Evolutionary conservation across 1,140 invertebrate genomes (phyloP).

Genomic region (Subanguina moxae): DNA sequence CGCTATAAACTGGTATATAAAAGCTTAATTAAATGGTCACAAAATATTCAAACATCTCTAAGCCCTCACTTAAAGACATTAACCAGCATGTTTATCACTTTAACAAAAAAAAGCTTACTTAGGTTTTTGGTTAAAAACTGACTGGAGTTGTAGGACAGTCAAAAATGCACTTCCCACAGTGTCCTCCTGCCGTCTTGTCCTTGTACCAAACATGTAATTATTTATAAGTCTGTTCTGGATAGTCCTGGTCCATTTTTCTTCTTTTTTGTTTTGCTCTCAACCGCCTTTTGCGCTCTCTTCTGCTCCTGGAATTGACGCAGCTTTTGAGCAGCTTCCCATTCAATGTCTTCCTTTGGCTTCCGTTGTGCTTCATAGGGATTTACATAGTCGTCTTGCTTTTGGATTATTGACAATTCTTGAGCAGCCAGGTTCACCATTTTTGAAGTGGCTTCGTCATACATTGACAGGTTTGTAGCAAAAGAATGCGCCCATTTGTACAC

Average conservation of each 20-base stretch:
- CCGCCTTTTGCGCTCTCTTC: constrained; percentile 5
- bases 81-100: too few relatives aligned
- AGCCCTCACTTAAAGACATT: too few relatives aligned
- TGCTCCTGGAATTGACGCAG: background rate
- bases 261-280: constrained; percentile 9
- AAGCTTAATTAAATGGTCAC: too few relatives aligned
- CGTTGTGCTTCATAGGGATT: background rate
- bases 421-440: constrained; percentile 14
- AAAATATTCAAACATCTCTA: too few relatives aligned
- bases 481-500: constrained; percentile 10
- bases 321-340: constrained; percentile 6
- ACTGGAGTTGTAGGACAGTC: too few relatives aligned
- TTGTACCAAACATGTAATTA: too few relatives aligned
- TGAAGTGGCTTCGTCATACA: background rate
- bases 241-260: background rate
- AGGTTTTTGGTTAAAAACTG: too few relatives aligned
- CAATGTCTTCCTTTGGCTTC: constrained; percentile 5
- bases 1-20: too few relatives aligned
- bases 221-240: constrained; percentile 7
- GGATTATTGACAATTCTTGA: constrained; percentile 11
- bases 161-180: too few relatives aligned
- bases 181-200: too few relatives aligned
- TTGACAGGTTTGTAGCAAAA: background rate
- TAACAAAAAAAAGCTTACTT: too few relatives aligned
- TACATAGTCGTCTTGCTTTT: background rate